These are phyloP conservation scores for Brenthis daphne DNA, from an alignment of 2,888 invertebrate genomes.

Conservation along the genomic window DNA sequence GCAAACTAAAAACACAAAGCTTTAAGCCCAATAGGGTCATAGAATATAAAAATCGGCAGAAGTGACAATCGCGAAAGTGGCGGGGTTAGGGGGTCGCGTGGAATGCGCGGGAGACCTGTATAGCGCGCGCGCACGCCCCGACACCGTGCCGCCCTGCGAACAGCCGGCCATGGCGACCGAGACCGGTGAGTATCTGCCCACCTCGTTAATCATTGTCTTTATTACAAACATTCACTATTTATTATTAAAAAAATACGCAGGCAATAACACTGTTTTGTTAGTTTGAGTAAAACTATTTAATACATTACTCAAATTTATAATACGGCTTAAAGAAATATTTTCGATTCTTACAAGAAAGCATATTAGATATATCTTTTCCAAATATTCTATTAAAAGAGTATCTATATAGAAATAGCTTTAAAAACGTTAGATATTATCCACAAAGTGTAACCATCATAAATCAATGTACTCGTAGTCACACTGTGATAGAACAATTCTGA, in stretches of 20 bases:
- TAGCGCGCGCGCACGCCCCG: conserved; percentile 77
- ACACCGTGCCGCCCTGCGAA: conserved; percentile 78
- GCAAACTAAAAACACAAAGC: conserved; percentile 33
- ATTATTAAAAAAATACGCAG: not conserved
- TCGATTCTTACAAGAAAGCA: no score
- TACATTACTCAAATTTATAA: no score
- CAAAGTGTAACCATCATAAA: no score
- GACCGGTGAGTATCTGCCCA: conserved; percentile 63
- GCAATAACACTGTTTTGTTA: not conserved
- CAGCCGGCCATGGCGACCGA: conserved; percentile 81
- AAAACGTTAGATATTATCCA: no score
- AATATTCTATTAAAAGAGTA: no score
- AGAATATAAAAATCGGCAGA: conserved; percentile 41
- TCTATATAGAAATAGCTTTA: no score
- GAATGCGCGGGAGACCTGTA: conserved; percentile 77
- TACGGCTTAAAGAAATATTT: no score
- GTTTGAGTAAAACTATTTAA: not conserved
- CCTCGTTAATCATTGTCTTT: conserved; percentile 31
- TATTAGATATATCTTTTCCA: no score
- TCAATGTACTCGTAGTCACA: no score
- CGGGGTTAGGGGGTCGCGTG: conserved; percentile 70
- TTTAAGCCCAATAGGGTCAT: conserved; percentile 35
- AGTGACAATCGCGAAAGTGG: conserved; percentile 69
- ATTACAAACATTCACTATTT: conserved; percentile 20
- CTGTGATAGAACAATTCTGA: no score